A percentile compares a stretch with the other conserved stretches of the same genome.
Evolutionary conservation across 2,888 invertebrate genomes (phyloP).

Genomic region (Cheilosia variabilis): DNA sequence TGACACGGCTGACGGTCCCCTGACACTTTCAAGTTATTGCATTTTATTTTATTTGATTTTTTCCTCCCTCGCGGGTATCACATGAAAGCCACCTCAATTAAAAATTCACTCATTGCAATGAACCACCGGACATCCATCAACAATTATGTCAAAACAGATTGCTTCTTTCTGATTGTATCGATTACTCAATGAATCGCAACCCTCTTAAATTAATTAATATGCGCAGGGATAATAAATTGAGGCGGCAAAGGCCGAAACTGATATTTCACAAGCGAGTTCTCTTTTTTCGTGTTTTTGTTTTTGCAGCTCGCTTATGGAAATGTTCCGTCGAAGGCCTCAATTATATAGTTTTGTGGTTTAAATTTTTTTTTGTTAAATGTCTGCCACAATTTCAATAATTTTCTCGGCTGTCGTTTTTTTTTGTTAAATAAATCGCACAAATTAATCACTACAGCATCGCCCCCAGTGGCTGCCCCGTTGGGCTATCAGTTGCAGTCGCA

Average conservation of each 20-base stretch:
- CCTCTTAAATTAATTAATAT: conserved; percentile 38
- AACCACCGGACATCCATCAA: conserved; percentile 29
- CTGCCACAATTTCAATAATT: conserved; percentile 22
- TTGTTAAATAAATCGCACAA: conserved; percentile 56
- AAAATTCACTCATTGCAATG: not conserved
- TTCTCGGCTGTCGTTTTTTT: not conserved
- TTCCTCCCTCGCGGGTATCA: not conserved
- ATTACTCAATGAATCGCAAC: conserved; percentile 50
- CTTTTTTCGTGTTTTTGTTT: not conserved
- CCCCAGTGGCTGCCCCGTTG: conserved; percentile 7
- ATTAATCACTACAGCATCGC: conserved; percentile 58
- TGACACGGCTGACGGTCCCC: too few species aligned
- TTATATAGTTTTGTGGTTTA: conserved; percentile 58
- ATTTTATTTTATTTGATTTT: not conserved
- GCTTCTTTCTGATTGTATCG: conserved; percentile 23
- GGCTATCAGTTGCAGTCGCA: conserved; percentile 37
- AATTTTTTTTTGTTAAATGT: conserved; percentile 9
- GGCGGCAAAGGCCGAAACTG: conserved; percentile 5
- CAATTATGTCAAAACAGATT: conserved; percentile 51
- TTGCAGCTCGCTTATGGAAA: conserved; percentile 48
- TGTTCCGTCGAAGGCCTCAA: conserved; percentile 52
- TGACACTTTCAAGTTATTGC: not conserved
- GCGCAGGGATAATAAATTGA: conserved; percentile 20
- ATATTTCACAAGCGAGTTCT: not conserved
- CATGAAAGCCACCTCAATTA: not conserved